Base-by-base conservation (phyloP, 2,797 vertebrate species). In the Urosaurus nigricauda region DNA sequence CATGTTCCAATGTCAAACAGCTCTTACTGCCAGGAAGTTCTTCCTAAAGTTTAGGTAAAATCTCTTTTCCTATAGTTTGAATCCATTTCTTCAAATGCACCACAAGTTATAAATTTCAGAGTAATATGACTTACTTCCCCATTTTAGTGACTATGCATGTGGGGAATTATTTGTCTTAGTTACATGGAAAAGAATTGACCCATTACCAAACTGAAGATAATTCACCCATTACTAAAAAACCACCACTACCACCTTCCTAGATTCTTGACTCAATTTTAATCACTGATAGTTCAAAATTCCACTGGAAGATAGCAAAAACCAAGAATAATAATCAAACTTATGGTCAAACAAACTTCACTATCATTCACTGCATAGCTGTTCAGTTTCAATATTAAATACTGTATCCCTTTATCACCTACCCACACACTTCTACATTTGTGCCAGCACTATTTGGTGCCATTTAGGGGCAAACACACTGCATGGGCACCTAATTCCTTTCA, bases 341-440 rank as follows among this genome's bases (percentile, higher is more conserved):
- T 91, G 92, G 89, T 87, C 93, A 93, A 89, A 81, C 82, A 87
- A 94, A 83, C 0, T 1, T 85, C 90, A 93, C 91, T 93, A 85
- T 88, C 82, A 53, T 14, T 88, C 82, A 40, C 8, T 84, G 58
- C 70, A 73, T 65, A 11, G 26, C 5, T 71, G 78, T 16, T 2
- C 24, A 21, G 17, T 63, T 79, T 60, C 73, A 53, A 13, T n/a
- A 56, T 68, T 68, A 24, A 87, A 60, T 35, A n/a, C n/a, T n/a
- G n/a, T n/a, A 35, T n/a, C 2, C 0, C 29, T 5, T 24, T 5
- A 75, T 75, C 6, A 35, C n/a, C 26, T 35, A 1, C n/a, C 75
- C 7, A 60, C 58, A 68, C 81, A 24, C 8, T 8, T 4, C 9
- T n/a, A 35, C 53, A 89, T 84, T 58, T 88, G 75, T 75, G 17